Conservation (phyloP, 2,888 invertebrate genomes). For the Orthonychiurus folsomi region DNA sequence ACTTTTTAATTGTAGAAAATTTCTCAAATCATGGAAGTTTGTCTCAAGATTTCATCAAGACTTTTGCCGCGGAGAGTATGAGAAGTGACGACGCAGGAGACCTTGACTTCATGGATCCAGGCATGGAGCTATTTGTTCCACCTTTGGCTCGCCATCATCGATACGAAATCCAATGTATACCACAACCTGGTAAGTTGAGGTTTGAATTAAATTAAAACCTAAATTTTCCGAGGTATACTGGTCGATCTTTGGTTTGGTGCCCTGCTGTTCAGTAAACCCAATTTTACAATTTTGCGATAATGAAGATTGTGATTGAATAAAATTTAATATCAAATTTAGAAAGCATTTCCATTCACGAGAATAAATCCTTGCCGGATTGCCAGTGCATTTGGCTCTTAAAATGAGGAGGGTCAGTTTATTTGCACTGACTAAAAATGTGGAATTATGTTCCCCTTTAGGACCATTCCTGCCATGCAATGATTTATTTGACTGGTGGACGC, state of each 20-base stretch:
- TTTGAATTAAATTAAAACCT: background rate
- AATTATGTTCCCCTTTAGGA: no score
- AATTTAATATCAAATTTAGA: no score
- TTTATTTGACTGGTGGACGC: conserved; percentile 95
- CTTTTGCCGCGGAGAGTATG: conserved; percentile 14
- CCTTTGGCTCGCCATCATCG: conserved; percentile 38
- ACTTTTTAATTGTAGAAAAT: conserved; percentile 26
- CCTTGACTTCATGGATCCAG: background rate
- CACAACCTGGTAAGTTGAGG: conserved; percentile 58
- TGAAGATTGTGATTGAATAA: no score
- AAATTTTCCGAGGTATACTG: background rate
- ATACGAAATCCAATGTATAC: conserved; percentile 61
- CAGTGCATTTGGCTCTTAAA: no score
- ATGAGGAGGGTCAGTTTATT: no score
- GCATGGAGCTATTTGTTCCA: conserved; percentile 13
- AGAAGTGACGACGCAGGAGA: conserved; percentile 16
- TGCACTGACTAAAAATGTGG: no score
- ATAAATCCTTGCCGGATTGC: no score
- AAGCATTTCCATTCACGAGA: no score
- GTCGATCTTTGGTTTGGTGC: conserved; percentile 24
- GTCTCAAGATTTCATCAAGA: conserved; percentile 30
- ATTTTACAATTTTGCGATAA: no score
- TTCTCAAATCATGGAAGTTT: conserved; percentile 25
- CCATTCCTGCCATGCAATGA: conserved; percentile 93
- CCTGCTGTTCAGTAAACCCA: no score